Evolutionary conservation across 2,888 invertebrate genomes (phyloP).

Genomic region (Koerneria pararmatus): DNA sequence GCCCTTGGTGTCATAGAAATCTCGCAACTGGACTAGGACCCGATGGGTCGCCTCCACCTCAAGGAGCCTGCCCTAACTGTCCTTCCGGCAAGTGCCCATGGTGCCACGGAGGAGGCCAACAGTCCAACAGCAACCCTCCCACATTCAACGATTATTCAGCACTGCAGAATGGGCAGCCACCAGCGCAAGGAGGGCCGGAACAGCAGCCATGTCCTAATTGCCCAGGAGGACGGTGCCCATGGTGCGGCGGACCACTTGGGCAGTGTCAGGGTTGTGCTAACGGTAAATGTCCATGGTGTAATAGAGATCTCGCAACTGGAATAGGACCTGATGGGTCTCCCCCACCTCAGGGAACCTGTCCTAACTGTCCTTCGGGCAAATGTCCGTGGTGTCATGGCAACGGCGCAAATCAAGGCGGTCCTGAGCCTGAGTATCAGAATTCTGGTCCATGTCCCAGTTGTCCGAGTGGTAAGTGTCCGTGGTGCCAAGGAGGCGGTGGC

Average conservation of each 20-base stretch:
- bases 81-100: slow-evolving; percentile 21
- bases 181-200: no score
- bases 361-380: background rate
- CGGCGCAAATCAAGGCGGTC: background rate
- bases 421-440: background rate
- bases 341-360: background rate
- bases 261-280: background rate
- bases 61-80: slow-evolving; percentile 11
- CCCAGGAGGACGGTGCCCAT: slow-evolving; percentile 19
- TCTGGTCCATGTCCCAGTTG: background rate
- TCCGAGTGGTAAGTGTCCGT: background rate
- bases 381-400: background rate
- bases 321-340: background rate
- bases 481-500: background rate
- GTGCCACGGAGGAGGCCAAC: slow-evolving; percentile 17
- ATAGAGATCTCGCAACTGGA: slow-evolving; percentile 18
- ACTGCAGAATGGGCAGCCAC: no score
- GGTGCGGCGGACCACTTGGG: slow-evolving; percentile 15
- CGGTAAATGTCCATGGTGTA: slow-evolving; percentile 23
- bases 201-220: slow-evolving; percentile 19
- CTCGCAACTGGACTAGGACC: slow-evolving; percentile 18
- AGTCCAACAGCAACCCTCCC: no score
- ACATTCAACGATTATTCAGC: no score
- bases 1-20: slow-evolving; percentile 23
- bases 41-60: slow-evolving; percentile 16